phyloP scores from a whole-genome alignment of 2,113 vertebrate genomes.

The Chrysochloris asiatica region DNA sequence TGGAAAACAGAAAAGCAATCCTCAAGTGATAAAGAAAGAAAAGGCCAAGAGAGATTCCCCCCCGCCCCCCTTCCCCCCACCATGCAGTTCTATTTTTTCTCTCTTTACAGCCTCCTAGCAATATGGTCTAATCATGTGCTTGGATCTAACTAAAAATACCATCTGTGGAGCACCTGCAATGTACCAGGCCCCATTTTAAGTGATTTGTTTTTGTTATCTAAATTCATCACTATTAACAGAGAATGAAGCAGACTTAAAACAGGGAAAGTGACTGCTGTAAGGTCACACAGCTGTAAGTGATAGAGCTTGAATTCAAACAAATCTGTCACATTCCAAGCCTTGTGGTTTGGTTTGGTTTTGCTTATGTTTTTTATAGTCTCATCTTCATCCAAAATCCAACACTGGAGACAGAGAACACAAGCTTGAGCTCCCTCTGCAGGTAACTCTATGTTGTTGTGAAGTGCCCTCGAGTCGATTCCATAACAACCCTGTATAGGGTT shows the following conservation, averaged over 20 bases:
- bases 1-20: neutral
- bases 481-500: too few species aligned
- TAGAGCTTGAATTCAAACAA: neutral
- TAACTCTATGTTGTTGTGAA: too few species aligned
- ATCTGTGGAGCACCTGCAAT: constrained; percentile 40
- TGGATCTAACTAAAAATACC: constrained; percentile 39
- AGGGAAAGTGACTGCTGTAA: neutral
- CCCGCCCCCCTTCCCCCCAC: too few species aligned
- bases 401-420: neutral
- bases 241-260: constrained; percentile 3
- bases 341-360: neutral
- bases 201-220: constrained; percentile 45
- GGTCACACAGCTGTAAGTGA: neutral
- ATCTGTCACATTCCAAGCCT: neutral
- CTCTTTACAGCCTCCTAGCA: constrained; percentile 14
- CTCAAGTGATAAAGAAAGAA: constrained; percentile 31
- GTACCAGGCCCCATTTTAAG: constrained; percentile 9
- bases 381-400: neutral
- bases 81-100: constrained; percentile 10
- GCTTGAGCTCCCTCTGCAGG: neutral
- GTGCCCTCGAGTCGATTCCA: too few species aligned
- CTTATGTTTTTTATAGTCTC: neutral
- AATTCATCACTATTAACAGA: constrained; percentile 7
- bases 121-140: neutral
- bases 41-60: neutral